Evolutionary conservation across 2,797 vertebrate genomes (phyloP).

Genomic region (Pelodytes ibericus): DNA sequence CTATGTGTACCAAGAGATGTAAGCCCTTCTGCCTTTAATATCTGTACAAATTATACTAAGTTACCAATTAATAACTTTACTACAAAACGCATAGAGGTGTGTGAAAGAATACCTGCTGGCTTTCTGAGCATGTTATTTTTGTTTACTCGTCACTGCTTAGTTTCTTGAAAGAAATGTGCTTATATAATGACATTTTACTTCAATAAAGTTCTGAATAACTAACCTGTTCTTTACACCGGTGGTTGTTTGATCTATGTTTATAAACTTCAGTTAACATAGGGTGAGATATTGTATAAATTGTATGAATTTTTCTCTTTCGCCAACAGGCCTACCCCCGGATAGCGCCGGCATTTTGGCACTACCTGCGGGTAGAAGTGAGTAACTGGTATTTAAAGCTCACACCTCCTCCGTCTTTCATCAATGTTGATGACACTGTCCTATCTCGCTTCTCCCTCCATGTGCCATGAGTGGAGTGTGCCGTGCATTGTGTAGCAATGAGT

Average conservation of each 20-base stretch:
- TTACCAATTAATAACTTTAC: too few species aligned
- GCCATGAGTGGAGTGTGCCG: not conserved
- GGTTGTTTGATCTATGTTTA: not conserved
- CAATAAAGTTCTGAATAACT: too few species aligned
- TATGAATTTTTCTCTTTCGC: slow-evolving; percentile 67
- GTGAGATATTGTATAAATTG: slow-evolving; percentile 4
- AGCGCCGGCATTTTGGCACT: slow-evolving; percentile 77
- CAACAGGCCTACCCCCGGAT: slow-evolving; percentile 75
- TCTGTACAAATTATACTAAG: too few species aligned
- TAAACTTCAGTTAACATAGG: not conserved
- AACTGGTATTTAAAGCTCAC: slow-evolving; percentile 67
- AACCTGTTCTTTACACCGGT: too few species aligned
- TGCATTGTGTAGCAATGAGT: not conserved
- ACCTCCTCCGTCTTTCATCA: slow-evolving; percentile 60
- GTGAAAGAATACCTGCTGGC: too few species aligned
- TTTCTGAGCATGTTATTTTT: too few species aligned
- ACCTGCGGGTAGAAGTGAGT: slow-evolving; percentile 78
- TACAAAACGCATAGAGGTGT: too few species aligned
- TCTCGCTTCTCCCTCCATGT: not conserved
- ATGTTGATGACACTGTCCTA: slow-evolving; percentile 23
- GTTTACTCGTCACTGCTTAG: too few species aligned
- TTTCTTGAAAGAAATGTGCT: too few species aligned
- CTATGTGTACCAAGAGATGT: too few species aligned
- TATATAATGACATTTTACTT: too few species aligned
- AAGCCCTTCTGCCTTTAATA: too few species aligned